phyloP scores from a whole-genome alignment of 2,113 vertebrate genomes.

The Nothoprocta pentlandii region DNA sequence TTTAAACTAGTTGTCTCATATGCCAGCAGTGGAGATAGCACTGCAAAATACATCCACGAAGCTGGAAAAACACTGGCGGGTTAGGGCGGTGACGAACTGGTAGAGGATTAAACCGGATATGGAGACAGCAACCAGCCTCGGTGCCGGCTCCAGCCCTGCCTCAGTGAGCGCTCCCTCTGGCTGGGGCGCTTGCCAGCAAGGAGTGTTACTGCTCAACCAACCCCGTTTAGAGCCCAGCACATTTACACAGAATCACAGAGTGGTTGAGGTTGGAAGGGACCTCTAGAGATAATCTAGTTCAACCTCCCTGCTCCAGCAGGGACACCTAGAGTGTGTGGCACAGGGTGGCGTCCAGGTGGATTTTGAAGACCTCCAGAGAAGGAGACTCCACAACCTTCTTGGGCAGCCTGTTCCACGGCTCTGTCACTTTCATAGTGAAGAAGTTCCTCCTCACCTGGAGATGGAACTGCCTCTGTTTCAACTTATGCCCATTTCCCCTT shows the following conservation, averaged over 20 bases:
- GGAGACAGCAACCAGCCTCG: neutral
- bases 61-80: constrained; percentile 35
- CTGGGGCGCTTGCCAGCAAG: neutral
- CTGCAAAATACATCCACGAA: neutral
- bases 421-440: no score
- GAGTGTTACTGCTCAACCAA: neutral
- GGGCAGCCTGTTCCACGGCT: no score
- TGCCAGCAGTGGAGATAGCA: neutral
- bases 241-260: neutral
- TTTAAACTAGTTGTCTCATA: neutral
- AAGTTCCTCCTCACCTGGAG: no score
- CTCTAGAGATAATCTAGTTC: no score
- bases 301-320: no score
- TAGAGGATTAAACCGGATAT: constrained; percentile 29
- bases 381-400: no score
- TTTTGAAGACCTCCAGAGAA: no score
- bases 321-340: no score
- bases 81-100: constrained; percentile 9
- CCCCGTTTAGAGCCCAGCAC: neutral
- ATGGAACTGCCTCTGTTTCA: no score
- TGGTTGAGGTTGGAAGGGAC: no score
- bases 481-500: no score
- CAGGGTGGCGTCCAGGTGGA: no score
- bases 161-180: neutral
- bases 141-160: constrained; percentile 15